Evolutionary conservation across 1,140 invertebrate species (phyloP), one percentile per base, ranked within the genome.

Genomic region (Plodia interpunctella): DNA sequence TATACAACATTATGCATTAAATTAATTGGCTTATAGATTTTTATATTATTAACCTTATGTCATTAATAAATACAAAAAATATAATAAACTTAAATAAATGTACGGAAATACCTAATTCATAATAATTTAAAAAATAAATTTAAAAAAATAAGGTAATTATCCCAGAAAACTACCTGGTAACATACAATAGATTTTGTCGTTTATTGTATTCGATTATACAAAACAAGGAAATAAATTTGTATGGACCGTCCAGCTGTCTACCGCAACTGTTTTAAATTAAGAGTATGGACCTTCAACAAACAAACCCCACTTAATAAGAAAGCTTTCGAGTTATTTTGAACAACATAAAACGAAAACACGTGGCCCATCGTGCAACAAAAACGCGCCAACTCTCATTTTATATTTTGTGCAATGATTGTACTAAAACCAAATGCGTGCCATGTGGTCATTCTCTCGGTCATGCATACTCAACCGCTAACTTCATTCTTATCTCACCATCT

Each of bases 391-490:
- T 68, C 67, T 69, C 68, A 79, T 73, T 80, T 63, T 52, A 11
- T 52, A 32, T 60, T 60, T 76, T 78, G 71, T 78, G 80, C 72
- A 83, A 78, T 77, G 62, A 76, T 79, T 71, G 65, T 73, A 74
- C 66, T 70, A 70, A 53, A 77, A 75, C 67, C 68, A 72, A 82
- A 80, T 76, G 73, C 78, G 77, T 81, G 74, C 78, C 75, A 83
- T 86, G 79, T 86, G 80, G 83, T 86, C 83, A 86, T 76, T 80
- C 72, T 71, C 74, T 68, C 73, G 78, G 74, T 75, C 61, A 56
- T 62, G 54, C 57, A 19, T 21, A 51, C 57, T 57, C 66, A 63
- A 60, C 64, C 57, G 65, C 74, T 78, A 83, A 76, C 80, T 83
- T 82, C 78, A 78, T 67, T 72, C 58, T 30, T 63, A 61, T 65